Evolutionary conservation across 2,888 invertebrate genomes (phyloP), one percentile per base, ranked within the genome.

Genomic region (Epicampocera succincta): DNA sequence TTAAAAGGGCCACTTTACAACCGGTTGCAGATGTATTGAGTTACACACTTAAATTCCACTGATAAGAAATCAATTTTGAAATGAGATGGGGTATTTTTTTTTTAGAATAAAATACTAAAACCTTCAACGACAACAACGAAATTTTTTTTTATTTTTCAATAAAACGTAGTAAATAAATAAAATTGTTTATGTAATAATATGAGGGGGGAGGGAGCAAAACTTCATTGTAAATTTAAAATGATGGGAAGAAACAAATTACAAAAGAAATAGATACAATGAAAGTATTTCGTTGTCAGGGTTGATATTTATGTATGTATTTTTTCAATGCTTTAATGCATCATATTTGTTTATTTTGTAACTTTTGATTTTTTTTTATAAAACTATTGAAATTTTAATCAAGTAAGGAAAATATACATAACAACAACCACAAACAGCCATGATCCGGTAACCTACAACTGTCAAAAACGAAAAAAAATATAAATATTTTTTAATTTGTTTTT

Each of bases 361-460:
- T 33, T 9, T 33, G 33, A 8, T 9, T 33, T 33, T 9, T 33
- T 9, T 33, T 33, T 9, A 9, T 6, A 33, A 5, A 33, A 33
- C 5, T 33, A 5, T 33, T 9, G 9, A 33, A 33, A 9, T 33
- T 33, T 33, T 33, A 33, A 33, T 3, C 33, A 33, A 9, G 8
- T 33, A 33, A 33, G 8, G 6, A 33, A 33, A 33, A 33, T 33
- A 8, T 33, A 33, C 3, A 3, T 33, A 50, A 9, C 19, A 8
- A 40, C 21, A 52, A 4, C 46, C 11, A 38, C 1, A 56, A 48
- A 46, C 2, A 58, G 46, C 54, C 74, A 61, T 69, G 69, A 80
- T 74, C 73, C 29, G 40, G 11, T 80, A 52, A 80, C 80, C 74
- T 74, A 80, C 63, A 80, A 74, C 56, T 80, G 74, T 71, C 80